Evolutionary conservation across 1,140 invertebrate genomes (phyloP).

Genomic region (Caenorhabditis latens): DNA sequence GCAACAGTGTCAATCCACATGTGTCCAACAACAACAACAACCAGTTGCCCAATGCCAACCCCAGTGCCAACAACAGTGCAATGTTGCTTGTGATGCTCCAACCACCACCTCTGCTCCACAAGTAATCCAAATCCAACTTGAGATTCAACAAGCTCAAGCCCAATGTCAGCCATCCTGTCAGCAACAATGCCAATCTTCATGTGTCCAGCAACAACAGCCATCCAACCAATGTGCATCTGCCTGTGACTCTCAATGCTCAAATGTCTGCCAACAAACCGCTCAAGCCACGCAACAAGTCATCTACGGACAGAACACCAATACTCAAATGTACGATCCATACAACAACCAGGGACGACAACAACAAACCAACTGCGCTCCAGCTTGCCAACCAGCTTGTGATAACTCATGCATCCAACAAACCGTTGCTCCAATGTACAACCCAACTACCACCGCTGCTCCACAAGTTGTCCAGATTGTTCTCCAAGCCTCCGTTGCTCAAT

Average conservation of each 20-base stretch:
- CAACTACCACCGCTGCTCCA: not conserved
- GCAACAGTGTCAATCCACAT: constrained; percentile 26
- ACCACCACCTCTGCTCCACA: constrained; percentile 10
- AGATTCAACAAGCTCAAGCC: constrained; percentile 21
- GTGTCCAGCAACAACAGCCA: constrained; percentile 8
- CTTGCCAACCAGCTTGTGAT: constrained; percentile 32
- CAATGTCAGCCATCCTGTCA: constrained; percentile 1
- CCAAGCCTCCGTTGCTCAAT: constrained; percentile 30
- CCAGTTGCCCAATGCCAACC: constrained; percentile 43
- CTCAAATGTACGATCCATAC: constrained; percentile 17
- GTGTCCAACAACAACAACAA: constrained; percentile 39
- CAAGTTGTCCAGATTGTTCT: constrained; percentile 53
- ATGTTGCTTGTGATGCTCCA: constrained; percentile 38
- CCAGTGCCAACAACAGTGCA: constrained; percentile 47
- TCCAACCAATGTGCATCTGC: constrained; percentile 4
- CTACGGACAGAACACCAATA: constrained; percentile 15
- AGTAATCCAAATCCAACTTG: constrained; percentile 20
- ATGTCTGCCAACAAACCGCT: not conserved
- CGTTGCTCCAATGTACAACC: not conserved
- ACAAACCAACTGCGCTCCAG: constrained; percentile 26
- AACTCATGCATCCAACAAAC: constrained; percentile 44
- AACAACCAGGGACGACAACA: constrained; percentile 24
- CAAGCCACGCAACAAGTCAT: constrained; percentile 45
- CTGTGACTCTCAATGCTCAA: constrained; percentile 26
- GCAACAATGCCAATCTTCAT: constrained; percentile 6